Conservation (phyloP, 2,113 vertebrate species). For the Deroptyus accipitrinus region DNA sequence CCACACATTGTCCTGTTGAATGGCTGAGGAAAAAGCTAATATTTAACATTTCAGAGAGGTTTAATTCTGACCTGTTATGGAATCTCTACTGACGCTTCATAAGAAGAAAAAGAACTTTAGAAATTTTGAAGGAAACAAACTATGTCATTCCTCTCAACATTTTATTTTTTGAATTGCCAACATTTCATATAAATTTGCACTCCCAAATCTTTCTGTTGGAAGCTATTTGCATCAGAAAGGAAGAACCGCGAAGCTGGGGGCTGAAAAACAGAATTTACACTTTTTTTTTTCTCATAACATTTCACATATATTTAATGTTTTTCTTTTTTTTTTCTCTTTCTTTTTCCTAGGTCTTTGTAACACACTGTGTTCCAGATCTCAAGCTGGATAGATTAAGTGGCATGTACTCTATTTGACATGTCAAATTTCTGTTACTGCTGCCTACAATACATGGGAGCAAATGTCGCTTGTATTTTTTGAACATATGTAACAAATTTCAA, state of each 20-base stretch:
- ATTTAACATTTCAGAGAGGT: not conserved
- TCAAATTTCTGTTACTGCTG: conserved; percentile 49
- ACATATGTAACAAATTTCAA: conserved; percentile 62
- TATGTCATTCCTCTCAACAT: conserved; percentile 5
- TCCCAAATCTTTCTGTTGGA: conserved; percentile 48
- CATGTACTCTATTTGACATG: conserved; percentile 47
- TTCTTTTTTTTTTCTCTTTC: not conserved
- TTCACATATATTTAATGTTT: conserved; percentile 30
- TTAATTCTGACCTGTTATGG: not conserved
- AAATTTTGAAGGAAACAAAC: conserved; percentile 29
- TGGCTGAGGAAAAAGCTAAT: not conserved
- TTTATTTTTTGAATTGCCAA: conserved; percentile 42
- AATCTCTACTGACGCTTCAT: not conserved
- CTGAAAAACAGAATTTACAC: conserved; percentile 46
- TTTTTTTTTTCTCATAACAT: not conserved
- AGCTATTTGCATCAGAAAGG: conserved; percentile 64
- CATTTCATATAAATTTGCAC: conserved; percentile 42
- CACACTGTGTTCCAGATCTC: conserved; percentile 39
- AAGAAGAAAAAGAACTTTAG: not conserved
- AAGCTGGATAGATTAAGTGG: conserved; percentile 54
- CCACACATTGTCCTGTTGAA: not conserved
- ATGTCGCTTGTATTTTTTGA: conserved; percentile 68
- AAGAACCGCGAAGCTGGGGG: conserved; percentile 24
- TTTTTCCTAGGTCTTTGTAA: conserved; percentile 7
- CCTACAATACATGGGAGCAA: conserved; percentile 62